Base-by-base conservation (phyloP, 64 coral and sea anemone species). In the Montipora sp. region DNA sequence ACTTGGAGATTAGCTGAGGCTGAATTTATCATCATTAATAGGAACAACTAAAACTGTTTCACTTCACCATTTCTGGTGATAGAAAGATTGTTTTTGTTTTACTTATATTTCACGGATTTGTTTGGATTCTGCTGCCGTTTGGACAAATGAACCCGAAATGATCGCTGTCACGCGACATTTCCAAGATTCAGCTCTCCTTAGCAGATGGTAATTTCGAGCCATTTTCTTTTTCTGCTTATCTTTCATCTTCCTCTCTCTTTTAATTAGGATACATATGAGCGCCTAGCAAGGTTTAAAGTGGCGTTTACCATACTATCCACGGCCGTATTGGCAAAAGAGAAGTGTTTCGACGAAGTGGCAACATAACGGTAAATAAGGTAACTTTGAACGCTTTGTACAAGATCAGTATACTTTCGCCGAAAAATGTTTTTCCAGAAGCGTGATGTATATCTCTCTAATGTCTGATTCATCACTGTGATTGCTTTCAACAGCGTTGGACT, bases 51-150 rank as follows among this genome's bases (percentile, higher is more conserved):
- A 84, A 81, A 75, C 80, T 48, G 59, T 13, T 43, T 81, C 81
- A 55, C 80, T 80, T 67, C 82, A 73, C 53, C 1, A 84, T 81
- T 77, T 92, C 65, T 81, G 90, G 65, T 85, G 80, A 49, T 49
- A 49, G 46, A 78, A 78, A 19, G 47, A 18, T 49, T 78, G 75
- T 78, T 78, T 78, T 78, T 78, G 51, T 63, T 63, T 78, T 16
- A 78, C 76, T 78, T 78, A 78, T 78, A 78, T 78, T 78, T 18
- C 75, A 77, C 13, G 14, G 9, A 63, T 63, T 63, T 63, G 60
- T 63, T 63, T 63, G 60, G 60, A 63, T 63, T 16, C 60, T 0
- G 60, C 60, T 0, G 60, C 60, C 9, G 13, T 11, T 14, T 16
- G 60, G 60, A 63, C 60, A 63, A 63, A 63, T 63, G 60, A 63